phyloP scores from a whole-genome alignment of 2,888 invertebrate species.

The Nemotelus pantherinus region DNA sequence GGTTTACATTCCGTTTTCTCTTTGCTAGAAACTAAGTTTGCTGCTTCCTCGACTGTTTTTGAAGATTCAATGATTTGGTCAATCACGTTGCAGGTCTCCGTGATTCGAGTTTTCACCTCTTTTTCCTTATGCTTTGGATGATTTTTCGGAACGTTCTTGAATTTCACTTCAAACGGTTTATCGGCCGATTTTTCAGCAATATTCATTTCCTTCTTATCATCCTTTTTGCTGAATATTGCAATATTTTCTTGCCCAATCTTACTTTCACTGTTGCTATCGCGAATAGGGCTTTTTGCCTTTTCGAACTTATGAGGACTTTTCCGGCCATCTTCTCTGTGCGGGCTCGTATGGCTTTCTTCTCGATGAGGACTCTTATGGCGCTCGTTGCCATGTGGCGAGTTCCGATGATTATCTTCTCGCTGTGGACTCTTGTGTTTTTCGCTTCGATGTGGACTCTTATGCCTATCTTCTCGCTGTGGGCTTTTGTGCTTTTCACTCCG shows the following conservation, averaged over 20 bases:
- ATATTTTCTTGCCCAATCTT: slow-evolving; percentile 52
- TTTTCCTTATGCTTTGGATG: slow-evolving; percentile 54
- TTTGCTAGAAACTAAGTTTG: slow-evolving; percentile 55
- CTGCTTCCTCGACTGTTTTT: slow-evolving; percentile 63
- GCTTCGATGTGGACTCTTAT: slow-evolving; percentile 4
- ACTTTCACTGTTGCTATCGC: slow-evolving; percentile 47
- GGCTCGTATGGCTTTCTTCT: slow-evolving; percentile 36
- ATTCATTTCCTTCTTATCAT: slow-evolving; percentile 51
- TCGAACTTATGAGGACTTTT: slow-evolving; percentile 56
- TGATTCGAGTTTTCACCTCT: slow-evolving; percentile 48
- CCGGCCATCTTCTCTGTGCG: slow-evolving; percentile 3
- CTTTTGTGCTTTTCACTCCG: slow-evolving; percentile 58
- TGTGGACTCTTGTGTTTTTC: slow-evolving; percentile 53
- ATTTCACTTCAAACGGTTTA: slow-evolving; percentile 48
- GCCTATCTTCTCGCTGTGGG: slow-evolving; percentile 54
- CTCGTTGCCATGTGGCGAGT: slow-evolving; percentile 55
- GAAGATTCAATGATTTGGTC: slow-evolving; percentile 64
- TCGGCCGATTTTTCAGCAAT: slow-evolving; percentile 51
- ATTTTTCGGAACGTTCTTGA: slow-evolving; percentile 23
- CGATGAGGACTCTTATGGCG: slow-evolving; percentile 13
- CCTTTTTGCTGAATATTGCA: slow-evolving; percentile 48
- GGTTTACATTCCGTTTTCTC: slow-evolving; percentile 49
- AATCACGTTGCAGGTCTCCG: slow-evolving; percentile 58
- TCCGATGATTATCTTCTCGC: slow-evolving; percentile 58
- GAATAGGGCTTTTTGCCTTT: slow-evolving; percentile 59